phyloP scores from a whole-genome alignment of 2,888 invertebrate genomes.

The Plebejus argus region DNA sequence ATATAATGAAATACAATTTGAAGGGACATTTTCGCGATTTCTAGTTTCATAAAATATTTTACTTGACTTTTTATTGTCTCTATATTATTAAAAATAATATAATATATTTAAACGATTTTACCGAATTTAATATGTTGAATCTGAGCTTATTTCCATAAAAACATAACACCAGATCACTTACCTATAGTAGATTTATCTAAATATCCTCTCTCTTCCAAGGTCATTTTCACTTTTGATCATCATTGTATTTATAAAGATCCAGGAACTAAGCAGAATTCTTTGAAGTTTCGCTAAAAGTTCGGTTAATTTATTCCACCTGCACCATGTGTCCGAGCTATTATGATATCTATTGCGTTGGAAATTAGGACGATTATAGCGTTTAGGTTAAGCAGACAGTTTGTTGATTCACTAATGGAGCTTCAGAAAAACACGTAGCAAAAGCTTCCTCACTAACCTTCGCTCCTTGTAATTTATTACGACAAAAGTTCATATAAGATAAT shows the following conservation, averaged over 20 bases:
- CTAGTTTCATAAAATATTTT: no score
- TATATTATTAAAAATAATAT: no score
- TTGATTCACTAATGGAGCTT: constrained; percentile 40
- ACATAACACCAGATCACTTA: no score
- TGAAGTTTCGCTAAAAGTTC: constrained; percentile 37
- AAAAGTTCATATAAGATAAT: neutral
- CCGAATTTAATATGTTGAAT: no score
- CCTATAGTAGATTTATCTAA: neutral
- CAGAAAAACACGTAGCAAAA: constrained; percentile 33
- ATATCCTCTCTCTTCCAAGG: neutral
- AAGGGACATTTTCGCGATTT: no score
- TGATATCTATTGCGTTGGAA: constrained; percentile 13
- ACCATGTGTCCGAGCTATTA: neutral
- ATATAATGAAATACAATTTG: no score
- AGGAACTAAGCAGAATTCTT: constrained; percentile 35
- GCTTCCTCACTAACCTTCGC: constrained; percentile 37
- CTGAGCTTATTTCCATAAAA: no score
- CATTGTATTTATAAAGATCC: constrained; percentile 21
- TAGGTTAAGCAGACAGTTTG: constrained; percentile 30
- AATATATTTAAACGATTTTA: no score
- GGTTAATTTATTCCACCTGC: constrained; percentile 42
- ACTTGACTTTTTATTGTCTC: no score
- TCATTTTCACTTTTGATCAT: constrained; percentile 11
- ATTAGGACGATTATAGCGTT: constrained; percentile 34
- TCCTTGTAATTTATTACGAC: neutral